Evolutionary conservation across 1,140 invertebrate species (phyloP).

Genomic region (Drosophila funebris): DNA sequence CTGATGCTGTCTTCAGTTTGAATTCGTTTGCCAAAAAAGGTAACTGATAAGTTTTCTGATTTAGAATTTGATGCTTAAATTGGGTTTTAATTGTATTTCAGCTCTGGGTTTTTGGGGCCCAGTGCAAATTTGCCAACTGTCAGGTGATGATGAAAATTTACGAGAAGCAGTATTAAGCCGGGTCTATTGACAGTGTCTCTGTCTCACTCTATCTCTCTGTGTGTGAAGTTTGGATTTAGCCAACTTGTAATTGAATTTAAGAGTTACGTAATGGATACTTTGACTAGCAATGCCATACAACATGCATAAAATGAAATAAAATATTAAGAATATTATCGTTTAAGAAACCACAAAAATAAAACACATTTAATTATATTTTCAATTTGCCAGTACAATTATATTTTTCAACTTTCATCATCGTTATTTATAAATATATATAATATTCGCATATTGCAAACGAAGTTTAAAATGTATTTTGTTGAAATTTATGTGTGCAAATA

Average conservation of each 20-base stretch:
- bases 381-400: background rate
- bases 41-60: conserved; percentile 77
- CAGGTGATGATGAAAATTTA: conserved; percentile 55
- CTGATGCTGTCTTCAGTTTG: background rate
- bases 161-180: background rate
- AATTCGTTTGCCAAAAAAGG: conserved; percentile 45
- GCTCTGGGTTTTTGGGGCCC: conserved; percentile 27
- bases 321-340: background rate
- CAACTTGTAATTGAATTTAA: background rate
- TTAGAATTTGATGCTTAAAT: conserved; percentile 65
- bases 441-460: background rate
- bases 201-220: too few relatives aligned
- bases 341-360: too few relatives aligned
- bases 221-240: conserved; percentile 20
- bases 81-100: conserved; percentile 77
- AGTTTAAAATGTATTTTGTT: conserved; percentile 20
- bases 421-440: too few relatives aligned
- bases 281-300: background rate
- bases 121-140: conserved; percentile 66
- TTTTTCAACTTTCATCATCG: background rate
- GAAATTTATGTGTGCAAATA: conserved; percentile 38
- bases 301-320: background rate
- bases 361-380: background rate
- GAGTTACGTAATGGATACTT: background rate
- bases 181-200: background rate